These are phyloP conservation scores for Mirza zaza DNA, from an alignment of 2,113 vertebrate genomes.

Conservation along the genomic window DNA sequence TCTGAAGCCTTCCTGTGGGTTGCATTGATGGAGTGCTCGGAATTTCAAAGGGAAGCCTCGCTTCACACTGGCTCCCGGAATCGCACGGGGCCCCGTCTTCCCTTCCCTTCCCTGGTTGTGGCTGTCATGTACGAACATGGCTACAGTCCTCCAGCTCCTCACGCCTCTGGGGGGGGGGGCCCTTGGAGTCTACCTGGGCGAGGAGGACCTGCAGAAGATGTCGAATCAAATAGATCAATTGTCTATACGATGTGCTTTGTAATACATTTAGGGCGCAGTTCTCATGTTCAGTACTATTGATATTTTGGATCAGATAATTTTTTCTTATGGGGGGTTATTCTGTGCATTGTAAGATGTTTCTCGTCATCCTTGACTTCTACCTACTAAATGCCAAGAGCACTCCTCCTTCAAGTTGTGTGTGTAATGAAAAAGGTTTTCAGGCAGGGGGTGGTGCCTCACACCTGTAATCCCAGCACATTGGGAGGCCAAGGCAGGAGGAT, in stretches of 20 bases:
- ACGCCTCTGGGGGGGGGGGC: neutral
- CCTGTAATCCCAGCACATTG: too few relatives aligned
- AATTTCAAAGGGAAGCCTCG: constrained; percentile 65
- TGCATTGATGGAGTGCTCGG: constrained; percentile 46
- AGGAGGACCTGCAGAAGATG: neutral
- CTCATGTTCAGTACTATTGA: fast-evolving
- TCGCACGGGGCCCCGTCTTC: neutral
- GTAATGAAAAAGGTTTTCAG: neutral
- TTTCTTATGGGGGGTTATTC: neutral
- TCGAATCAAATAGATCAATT: neutral
- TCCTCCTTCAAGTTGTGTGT: neutral
- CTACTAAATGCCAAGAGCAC: neutral
- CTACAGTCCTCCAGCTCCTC: fast-evolving
- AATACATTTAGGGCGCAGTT: fast-evolving
- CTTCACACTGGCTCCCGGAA: neutral
- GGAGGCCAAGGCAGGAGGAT: too few relatives aligned
- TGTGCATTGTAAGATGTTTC: neutral
- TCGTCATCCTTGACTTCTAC: neutral
- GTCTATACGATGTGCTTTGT: neutral
- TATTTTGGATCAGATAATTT: neutral
- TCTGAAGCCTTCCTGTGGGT: neutral
- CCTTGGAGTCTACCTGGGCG: neutral
- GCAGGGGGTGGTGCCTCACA: too few relatives aligned
- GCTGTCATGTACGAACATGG: neutral
- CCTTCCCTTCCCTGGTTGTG: fast-evolving